Evolutionary conservation across 2,888 invertebrate species (phyloP), one percentile per base, ranked within the genome.

Genomic region (Pelosia muscerda): DNA sequence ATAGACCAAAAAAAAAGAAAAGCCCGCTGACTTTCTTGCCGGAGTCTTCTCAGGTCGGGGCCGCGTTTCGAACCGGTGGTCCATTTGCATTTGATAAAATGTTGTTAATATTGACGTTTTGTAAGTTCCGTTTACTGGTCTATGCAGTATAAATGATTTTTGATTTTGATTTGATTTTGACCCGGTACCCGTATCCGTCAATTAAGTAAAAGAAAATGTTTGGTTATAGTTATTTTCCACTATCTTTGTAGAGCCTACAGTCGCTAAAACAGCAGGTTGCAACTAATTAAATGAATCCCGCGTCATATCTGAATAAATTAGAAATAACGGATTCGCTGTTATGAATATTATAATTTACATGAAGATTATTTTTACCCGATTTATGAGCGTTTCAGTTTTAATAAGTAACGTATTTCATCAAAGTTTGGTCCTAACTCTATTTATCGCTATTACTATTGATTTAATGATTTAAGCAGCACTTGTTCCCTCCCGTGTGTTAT

Each of bases 401-500:
- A 9, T 23, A n/a, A 49, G 15, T 23, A n/a, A 49, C 49, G n/a
- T n/a, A 8, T 49, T 49, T 19, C 9, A n/a, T 38, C 23, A 25
- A 23, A n/a, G 23, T 9, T 59, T 15, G 4, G 23, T 13, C 34
- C 31, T 15, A 23, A 23, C 23, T 59, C 34, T 10, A 38, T 38
- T 38, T n/a, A 22, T 22, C 23, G 22, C 28, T 53, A 31, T 19
- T 10, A 62, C 42, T 62, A 62, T 31, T 55, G 55, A 25, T 55
- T 53, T 63, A 42, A 42, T n/a, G 34, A 38, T 38, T 2, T 38
- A 38, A 15, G 38, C 31, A 31, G 5, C 23, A 22, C 19, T n/a
- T 34, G 49, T 19, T 23, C 13, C 26, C 38, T 66, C 55, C 42
- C 22, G 6, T 38, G 0, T 60, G 60, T 54, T 61, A 66, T 66